Evolutionary conservation across 2,113 vertebrate genomes (phyloP), one percentile per base, ranked within the genome.

Genomic region (Callorhinus ursinus): DNA sequence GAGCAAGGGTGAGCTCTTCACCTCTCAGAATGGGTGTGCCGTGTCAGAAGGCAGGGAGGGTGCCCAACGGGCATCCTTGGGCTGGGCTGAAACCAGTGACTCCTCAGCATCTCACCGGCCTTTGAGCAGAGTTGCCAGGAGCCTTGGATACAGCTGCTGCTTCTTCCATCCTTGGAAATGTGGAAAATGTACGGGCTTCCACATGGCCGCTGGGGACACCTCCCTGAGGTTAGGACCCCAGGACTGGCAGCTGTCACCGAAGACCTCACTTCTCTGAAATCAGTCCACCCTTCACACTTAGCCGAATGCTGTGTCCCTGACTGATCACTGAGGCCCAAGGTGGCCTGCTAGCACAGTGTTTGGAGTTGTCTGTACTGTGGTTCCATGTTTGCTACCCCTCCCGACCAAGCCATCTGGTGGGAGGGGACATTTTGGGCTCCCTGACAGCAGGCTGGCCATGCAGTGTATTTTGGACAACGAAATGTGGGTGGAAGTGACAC

Each of bases 291-390:
- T 6, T n/a, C 14, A 4, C 2, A 24, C 21, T 79, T 28, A 6
- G 14, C 51, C 22, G 19, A 42, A 39, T 6, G n/a, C 28, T 0
- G 1, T 2, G 13, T 19, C 12, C 13, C n/a, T 57, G 16, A 33
- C 0, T 5, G 42, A 18, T 22, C 19, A 4, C 42, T 1, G 4
- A 31, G 42, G 28, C 36, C 21, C 12, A 1, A 0, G 0, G 63
- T 19, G 36, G 14, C 46, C 14, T 28, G 15, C 22, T 49, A 0
- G 24, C 11, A 4, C 0, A 4, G n/a, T 1, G 5, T n/a, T 36
- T 42, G 24, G 1, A 1, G 67, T 1, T 0, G 0, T n/a, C 77
- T 11, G 0, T 28, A 33, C 53, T 4, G 22, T 31, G 46, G 36
- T 8, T 36, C 11, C 0, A 0, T 9, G 72, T 55, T 92, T 63